Evolutionary conservation across 2,888 invertebrate species (phyloP), one percentile per base, ranked within the genome.

Genomic region (Gerris lacustris): DNA sequence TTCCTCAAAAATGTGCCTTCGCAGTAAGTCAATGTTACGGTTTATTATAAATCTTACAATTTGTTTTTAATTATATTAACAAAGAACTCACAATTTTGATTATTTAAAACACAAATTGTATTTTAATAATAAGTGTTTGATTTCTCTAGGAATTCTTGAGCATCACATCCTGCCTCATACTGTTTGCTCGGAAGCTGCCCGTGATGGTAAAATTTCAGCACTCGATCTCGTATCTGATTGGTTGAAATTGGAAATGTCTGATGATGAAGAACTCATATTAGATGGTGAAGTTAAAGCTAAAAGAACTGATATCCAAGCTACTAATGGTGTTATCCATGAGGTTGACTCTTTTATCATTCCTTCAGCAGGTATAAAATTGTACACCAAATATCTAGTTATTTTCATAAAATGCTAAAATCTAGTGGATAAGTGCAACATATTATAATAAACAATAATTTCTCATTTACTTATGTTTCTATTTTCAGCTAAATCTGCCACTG

Each of bases 251-350:
- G 83, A 81, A 77, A 82, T 83, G 73, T 83, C 79, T 67, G 79
- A 80, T 6, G 82, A 84, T 45, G 83, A 83, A 72, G 83, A 85
- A 72, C 77, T 87, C 62, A 80, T 84, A 63, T 83, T 88, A 44
- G 85, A 85, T 75, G 83, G 85, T 17, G 82, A 83, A 67, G 85
- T 85, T 0, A 84, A 85, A 77, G 69, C 74, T 6, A 73, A 73
- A 17, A 44, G 44, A 17, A 79, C 82, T 5, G 89, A 90, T 78
- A 80, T 86, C 45, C 84, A 90, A 80, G 88, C 85, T 11, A 87
- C 86, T 2, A 89, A 90, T 79, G 90, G 90, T n/a, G 88, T 90
- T 4, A 78, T 90, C 45, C 88, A 90, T 78, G 81, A 87, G 45
- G 84, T 90, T 73, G 88, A 89, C 76, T 55, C 68, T 62, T 74